Conservation (phyloP, 1,140 invertebrate species). For the Pogonomyrmex barbatus region DNA sequence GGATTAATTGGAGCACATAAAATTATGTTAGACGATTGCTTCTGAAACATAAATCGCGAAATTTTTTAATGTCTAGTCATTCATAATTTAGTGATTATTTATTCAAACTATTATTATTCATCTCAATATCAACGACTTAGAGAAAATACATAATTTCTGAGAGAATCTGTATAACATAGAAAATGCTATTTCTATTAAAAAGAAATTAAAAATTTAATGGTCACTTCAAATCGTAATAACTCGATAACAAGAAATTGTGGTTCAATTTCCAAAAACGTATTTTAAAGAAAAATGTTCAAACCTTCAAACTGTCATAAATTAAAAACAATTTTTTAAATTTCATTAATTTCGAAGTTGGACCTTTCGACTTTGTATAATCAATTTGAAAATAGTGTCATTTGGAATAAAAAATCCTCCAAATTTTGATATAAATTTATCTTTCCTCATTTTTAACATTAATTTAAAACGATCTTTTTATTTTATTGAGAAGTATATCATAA, state of each 20-base stretch:
- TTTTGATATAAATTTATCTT: background rate
- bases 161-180: background rate
- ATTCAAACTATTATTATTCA: slow-evolving; percentile 8
- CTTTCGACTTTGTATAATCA: background rate
- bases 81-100: background rate
- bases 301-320: background rate
- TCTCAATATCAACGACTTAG: background rate
- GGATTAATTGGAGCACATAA: slow-evolving; percentile 28
- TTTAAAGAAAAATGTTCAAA: background rate
- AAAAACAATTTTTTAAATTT: background rate
- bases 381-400: background rate
- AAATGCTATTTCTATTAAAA: background rate
- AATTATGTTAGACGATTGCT: background rate
- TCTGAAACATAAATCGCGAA: background rate
- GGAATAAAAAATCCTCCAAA: background rate
- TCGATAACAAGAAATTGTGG: background rate
- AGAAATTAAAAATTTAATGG: background rate
- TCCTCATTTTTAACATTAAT: background rate
- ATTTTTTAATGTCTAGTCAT: background rate
- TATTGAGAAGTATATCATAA: slow-evolving; percentile 5
- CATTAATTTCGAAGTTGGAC: background rate
- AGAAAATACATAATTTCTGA: slow-evolving; percentile 19
- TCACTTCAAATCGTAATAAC: background rate
- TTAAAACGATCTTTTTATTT: background rate
- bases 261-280: background rate